Evolutionary conservation across 2,888 invertebrate species (phyloP), one percentile per base, ranked within the genome.

Genomic region (Ariolimax columbianus): DNA sequence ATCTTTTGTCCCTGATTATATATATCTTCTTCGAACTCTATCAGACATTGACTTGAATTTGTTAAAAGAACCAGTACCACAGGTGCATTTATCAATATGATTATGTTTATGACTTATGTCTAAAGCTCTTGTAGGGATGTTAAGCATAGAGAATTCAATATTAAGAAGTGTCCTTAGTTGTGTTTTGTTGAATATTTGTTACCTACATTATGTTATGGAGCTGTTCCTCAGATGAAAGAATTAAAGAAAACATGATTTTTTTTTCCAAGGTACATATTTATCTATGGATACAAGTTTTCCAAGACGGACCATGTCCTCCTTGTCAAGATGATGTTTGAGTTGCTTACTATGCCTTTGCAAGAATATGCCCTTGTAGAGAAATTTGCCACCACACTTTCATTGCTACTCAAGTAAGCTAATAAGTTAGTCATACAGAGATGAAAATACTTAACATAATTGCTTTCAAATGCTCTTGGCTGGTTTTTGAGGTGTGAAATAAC

Each of bases 291-390:
- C 88, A 97, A 97, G 93, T 98, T 98, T 94, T 96, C 97, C 0
- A 98, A 98, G 94, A 97, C 97, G 89, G 98, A 98, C 93, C 98
- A 98, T 93, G 95, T 98, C 79, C 94, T 95, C 33, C 95, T 98
- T 77, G 96, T 98, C 75, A 96, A 97, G 91, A 93, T 98, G 84
- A 95, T 96, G 85, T 97, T 96, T 94, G 96, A 98, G 92, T 94
- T 97, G 86, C 94, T 97, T 59, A 95, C 96, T 26, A 96, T 97
- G 90, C 96, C 97, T 70, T 96, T 97, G 90, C 95, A 97, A 86
- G 97, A 97, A 93, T 96, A 97, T 86, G 95, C 96, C 87, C 95
- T 97, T 91, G 95, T 97, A 72, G 96, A 96, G 91, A 96, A 96
- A 93, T 96, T 97, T 94, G 95, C 96, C 30, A 95, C 95, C n/a